Evolutionary conservation across 2,113 vertebrate species (phyloP).

Genomic region (Pycnonotus jocosus): DNA sequence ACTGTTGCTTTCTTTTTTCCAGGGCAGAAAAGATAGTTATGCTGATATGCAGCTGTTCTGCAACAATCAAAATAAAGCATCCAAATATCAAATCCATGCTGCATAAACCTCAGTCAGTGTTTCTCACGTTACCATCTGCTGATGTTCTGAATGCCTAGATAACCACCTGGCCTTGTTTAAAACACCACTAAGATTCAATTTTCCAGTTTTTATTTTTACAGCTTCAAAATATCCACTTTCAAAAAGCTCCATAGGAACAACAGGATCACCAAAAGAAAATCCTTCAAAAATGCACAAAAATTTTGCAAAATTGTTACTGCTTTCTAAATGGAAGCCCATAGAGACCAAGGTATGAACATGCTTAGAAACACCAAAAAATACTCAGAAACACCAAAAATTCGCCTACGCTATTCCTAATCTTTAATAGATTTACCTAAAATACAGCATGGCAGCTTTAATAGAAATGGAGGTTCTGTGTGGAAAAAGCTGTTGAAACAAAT

Average conservation of each 20-base stretch:
- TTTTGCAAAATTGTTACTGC: background rate
- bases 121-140: background rate
- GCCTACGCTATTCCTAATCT: background rate
- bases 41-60: background rate
- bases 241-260: background rate
- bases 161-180: slow-evolving; percentile 12
- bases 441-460: background rate
- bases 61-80: background rate
- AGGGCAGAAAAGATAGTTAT: background rate
- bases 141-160: background rate
- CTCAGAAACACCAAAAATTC: background rate
- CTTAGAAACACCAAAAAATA: background rate
- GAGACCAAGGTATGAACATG: background rate
- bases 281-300: background rate
- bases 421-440: background rate
- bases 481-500: background rate
- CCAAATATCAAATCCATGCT: background rate
- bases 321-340: background rate
- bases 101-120: background rate
- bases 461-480: background rate
- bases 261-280: background rate
- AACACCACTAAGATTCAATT: background rate
- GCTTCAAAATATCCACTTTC: background rate
- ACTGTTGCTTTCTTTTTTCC: background rate
- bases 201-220: background rate